Conservation (phyloP, 2,888 invertebrate species). For the Oligia strigilis region DNA sequence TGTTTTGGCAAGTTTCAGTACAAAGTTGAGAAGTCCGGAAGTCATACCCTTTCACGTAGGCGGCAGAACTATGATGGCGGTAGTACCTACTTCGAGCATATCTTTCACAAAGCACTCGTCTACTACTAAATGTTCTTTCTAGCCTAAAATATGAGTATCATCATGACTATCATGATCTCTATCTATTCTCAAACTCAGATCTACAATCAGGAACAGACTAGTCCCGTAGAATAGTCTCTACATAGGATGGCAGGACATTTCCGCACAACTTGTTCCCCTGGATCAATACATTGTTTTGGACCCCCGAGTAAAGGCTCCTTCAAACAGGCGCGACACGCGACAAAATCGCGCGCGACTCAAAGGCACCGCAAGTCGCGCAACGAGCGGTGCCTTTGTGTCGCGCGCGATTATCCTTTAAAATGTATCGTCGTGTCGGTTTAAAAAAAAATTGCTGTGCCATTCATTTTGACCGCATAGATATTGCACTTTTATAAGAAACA, state of each 20-base stretch:
- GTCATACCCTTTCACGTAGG: neutral
- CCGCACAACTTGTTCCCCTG: too few species aligned
- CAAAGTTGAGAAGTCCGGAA: neutral
- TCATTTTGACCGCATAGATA: neutral
- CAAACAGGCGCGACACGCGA: too few species aligned
- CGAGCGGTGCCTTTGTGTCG: too few species aligned
- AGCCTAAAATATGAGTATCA: neutral
- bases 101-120: neutral
- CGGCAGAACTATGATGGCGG: neutral
- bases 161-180: too few species aligned
- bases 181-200: neutral
- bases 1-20: neutral
- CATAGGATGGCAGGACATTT: too few species aligned
- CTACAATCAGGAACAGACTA: neutral
- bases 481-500: neutral
- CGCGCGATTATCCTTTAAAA: too few species aligned
- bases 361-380: too few species aligned
- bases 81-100: neutral
- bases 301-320: too few species aligned
- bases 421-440: too few species aligned
- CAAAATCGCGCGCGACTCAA: too few species aligned
- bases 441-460: too few species aligned
- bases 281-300: too few species aligned
- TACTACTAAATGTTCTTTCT: neutral
- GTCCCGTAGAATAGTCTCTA: neutral